Evolutionary conservation across 1,140 invertebrate species (phyloP), one percentile per base, ranked within the genome.

Genomic region (Atta texana): DNA sequence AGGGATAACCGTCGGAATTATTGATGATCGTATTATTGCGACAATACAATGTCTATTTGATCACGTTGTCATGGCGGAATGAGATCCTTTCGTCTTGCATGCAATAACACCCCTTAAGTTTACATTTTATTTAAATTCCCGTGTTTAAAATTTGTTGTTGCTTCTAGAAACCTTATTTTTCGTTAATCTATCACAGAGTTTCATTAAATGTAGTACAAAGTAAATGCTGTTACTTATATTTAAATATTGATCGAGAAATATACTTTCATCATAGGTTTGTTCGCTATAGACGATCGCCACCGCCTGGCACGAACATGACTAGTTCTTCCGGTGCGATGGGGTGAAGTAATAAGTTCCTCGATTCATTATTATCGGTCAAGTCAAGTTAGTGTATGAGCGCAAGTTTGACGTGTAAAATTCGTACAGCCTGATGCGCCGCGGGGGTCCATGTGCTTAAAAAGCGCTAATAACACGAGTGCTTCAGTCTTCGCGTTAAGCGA

Each of bases 381-480:
- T 61, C 68, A 21, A 66, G 34, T 18, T 31, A 16, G 51, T 14
- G 34, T 24, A 39, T 44, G 21, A 61, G 68, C 55, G 80, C 44
- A 34, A 84, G 55, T 84, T 84, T 71, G 85, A 86, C 78, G 68
- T 69, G 49, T 66, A 63, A 77, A 76, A 86, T 82, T n/a, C 21
- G 68, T 31, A 18, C 21, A 53, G 24, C 31, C 57, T 69, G 72
- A 80, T 87, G 74, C 87, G 61, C 82, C 39, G 74, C 78, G 84
- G 89, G 87, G 57, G 77, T 51, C 24, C 49, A 76, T 24, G 72
- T 66, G 63, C n/a, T 21, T 87, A 55, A 88, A 90, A 87, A 88
- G 78, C 84, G 75, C 68, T 90, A 88, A 91, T 89, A 87, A 64
- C 57, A 24, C 28, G 89, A 87, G 84, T 87, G 78, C 76, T 68